Conservation (phyloP, 2,797 vertebrate species). For the Chromobotia macracanthus region DNA sequence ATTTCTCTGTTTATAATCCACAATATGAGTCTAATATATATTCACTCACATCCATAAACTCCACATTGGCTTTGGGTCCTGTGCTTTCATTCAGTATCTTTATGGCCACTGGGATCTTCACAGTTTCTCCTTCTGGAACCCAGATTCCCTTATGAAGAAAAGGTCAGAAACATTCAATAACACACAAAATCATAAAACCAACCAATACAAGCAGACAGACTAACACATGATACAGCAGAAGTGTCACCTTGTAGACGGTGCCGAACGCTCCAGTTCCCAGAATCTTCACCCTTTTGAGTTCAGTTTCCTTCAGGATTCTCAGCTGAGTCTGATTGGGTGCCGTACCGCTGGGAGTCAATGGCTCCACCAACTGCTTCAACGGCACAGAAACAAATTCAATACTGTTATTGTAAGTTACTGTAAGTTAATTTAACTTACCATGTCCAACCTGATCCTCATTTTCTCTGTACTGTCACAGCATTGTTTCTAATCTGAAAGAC, state of each 20-base stretch:
- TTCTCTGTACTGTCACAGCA: no score
- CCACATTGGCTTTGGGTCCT: slow-evolving; percentile 94
- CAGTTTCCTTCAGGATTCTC: slow-evolving; percentile 94
- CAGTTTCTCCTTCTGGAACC: slow-evolving; percentile 96
- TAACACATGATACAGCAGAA: background rate
- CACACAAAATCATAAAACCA: no score
- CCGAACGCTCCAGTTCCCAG: slow-evolving; percentile 94
- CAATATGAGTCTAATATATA: no score
- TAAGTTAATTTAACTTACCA: no score
- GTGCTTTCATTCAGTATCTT: slow-evolving; percentile 96
- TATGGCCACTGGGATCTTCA: slow-evolving; percentile 97
- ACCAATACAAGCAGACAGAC: background rate
- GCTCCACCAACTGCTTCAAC: slow-evolving; percentile 86
- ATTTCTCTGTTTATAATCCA: no score
- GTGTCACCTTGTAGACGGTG: slow-evolving; percentile 91
- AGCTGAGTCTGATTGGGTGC: slow-evolving; percentile 96
- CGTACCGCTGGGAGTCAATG: slow-evolving; percentile 92
- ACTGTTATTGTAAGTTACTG: no score
- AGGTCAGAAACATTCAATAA: background rate
- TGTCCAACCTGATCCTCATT: no score
- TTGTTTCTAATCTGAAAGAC: no score
- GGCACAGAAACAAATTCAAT: background rate
- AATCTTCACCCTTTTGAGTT: slow-evolving; percentile 93
- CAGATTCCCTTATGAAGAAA: slow-evolving; percentile 86
- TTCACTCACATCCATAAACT: slow-evolving; percentile 97